Evolutionary conservation across 2,113 vertebrate species (phyloP), one percentile per base, ranked within the genome.

Genomic region (Chloebia gouldiae): DNA sequence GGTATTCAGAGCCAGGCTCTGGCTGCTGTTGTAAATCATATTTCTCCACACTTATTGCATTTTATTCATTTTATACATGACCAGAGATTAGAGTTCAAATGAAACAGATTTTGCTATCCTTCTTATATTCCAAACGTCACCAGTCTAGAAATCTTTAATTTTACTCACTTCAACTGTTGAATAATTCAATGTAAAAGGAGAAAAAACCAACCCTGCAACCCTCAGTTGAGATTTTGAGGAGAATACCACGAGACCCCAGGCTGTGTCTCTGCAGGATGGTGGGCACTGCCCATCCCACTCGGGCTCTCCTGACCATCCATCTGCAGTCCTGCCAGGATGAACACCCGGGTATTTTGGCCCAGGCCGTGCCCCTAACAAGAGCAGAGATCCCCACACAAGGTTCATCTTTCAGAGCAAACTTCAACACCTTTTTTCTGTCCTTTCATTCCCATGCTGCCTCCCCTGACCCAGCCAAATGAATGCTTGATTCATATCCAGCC

Each of bases 11-110:
- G 61, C 79, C 80, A 94, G 85, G 9, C 81, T 96, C 51, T 66
- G 64, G 90, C 53, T 84, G 61, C 88, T 95, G 92, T 45, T 94
- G 88, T 92, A 96, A 97, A 97, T 98, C 92, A 93, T 66, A 92
- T 92, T 87, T 93, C 78, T 95, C 88, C 81, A 88, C 94, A 94
- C 77, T 90, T 81, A 96, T 4, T 96, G 95, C 94, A 75, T 96
- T 96, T 97, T 42, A 95, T 87, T 97, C 92, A 90, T 96, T 96
- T 95, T 96, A 85, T 80, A 96, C 54, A 95, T 78, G 95, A 92
- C 94, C 80, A 95, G 79, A 97, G 94, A 98, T 93, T 92, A 93
- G 90, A 96, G 96, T 97, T 97, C 88, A 97, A 97, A 94, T 81
- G 85, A 79, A 97, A 97, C 81, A 88, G 91, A 93, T 96, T 96